Conservation (phyloP, 2,888 invertebrate genomes). For the Oligia strigilis region DNA sequence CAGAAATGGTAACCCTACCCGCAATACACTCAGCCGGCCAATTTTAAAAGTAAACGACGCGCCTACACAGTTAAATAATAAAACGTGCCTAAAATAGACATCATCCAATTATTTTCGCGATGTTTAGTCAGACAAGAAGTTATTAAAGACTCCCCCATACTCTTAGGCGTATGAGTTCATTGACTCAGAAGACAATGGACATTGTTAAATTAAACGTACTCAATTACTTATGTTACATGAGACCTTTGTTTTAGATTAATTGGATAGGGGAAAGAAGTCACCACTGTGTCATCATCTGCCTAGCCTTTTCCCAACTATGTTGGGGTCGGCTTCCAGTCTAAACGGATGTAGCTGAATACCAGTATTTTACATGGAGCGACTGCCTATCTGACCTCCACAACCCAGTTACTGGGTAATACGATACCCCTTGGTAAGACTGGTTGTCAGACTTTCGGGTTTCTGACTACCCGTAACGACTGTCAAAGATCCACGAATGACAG, state of each 20-base stretch:
- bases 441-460: too few species aligned
- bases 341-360: too few species aligned
- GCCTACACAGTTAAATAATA: conserved; percentile 13
- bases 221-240: background rate
- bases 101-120: conserved; percentile 24
- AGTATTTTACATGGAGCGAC: too few species aligned
- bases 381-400: too few species aligned
- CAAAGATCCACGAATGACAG: too few species aligned
- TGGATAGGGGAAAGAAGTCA: background rate
- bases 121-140: background rate
- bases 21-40: background rate
- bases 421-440: too few species aligned
- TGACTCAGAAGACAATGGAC: background rate
- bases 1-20: background rate
- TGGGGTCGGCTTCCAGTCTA: too few species aligned
- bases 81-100: conserved; percentile 29
- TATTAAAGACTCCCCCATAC: background rate
- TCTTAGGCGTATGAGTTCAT: conserved; percentile 1
- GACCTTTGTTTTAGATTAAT: background rate
- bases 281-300: too few species aligned
- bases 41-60: conserved; percentile 5
- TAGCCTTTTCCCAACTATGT: too few species aligned
- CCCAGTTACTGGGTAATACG: too few species aligned
- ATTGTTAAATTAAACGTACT: conserved; percentile 6
- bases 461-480: too few species aligned